These are phyloP conservation scores for Aphelinus certus DNA, from an alignment of 1,140 invertebrate genomes.

Conservation along the genomic window DNA sequence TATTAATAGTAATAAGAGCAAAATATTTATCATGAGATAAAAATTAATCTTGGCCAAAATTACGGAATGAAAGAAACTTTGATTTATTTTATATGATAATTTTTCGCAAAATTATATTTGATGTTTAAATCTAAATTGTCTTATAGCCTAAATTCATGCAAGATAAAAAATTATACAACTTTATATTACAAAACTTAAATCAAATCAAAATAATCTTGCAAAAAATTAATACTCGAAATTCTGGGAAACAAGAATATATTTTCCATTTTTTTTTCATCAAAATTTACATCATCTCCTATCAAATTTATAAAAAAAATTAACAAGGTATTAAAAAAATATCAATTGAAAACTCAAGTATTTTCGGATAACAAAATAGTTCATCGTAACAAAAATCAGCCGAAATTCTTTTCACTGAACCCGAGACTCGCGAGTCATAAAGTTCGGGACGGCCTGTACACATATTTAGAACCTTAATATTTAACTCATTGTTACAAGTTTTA, in stretches of 20 bases:
- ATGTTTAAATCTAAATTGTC: neutral
- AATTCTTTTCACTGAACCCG: constrained; percentile 14
- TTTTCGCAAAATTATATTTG: constrained; percentile 26
- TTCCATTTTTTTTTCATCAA: neutral
- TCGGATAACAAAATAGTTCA: neutral
- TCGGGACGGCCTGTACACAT: constrained; percentile 52
- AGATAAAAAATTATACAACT: too few species aligned
- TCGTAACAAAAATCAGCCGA: constrained; percentile 24
- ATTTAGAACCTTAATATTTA: constrained; percentile 34
- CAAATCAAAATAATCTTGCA: constrained; percentile 23
- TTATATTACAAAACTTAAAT: too few species aligned
- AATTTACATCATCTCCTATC: too few species aligned
- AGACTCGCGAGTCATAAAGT: constrained; percentile 44
- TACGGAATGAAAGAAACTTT: neutral
- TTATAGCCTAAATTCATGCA: too few species aligned
- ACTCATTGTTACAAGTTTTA: constrained; percentile 36
- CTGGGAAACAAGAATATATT: neutral
- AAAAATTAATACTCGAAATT: constrained; percentile 20
- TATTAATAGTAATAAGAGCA: too few species aligned
- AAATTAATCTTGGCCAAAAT: neutral
- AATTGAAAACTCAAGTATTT: too few species aligned
- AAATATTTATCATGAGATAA: constrained; percentile 7
- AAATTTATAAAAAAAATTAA: too few species aligned
- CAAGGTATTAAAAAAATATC: too few species aligned
- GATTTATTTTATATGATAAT: constrained; percentile 15